Conservation (phyloP, 2,113 vertebrate genomes). For the Balaeniceps rex region DNA sequence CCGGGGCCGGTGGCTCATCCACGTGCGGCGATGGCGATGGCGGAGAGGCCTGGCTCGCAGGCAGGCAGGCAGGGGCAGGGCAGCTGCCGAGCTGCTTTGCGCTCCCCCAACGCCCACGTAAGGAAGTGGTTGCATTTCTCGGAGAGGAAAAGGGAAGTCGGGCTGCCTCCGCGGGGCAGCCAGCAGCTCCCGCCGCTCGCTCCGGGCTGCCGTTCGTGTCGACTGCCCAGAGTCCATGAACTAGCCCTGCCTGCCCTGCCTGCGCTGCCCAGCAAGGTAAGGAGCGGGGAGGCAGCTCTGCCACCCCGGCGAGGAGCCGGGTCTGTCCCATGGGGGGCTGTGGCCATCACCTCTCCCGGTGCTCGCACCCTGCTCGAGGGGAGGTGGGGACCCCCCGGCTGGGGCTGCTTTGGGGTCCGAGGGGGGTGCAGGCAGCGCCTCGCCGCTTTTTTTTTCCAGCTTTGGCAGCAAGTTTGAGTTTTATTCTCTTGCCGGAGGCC, state of each 20-base stretch:
- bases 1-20: not conserved
- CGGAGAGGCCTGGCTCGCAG: not conserved
- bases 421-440: not conserved
- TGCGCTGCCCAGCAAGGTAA: conserved; percentile 17
- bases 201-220: conserved; percentile 79
- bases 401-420: not conserved
- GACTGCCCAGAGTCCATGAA: conserved; percentile 91
- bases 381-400: not conserved
- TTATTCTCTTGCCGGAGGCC: not conserved
- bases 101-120: conserved; percentile 72
- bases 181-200: not conserved
- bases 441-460: fast-evolving
- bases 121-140: conserved; percentile 80
- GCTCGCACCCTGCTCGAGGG: not conserved
- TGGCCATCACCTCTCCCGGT: not conserved
- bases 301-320: fast-evolving
- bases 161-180: conserved; percentile 2
- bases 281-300: not conserved
- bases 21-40: not conserved
- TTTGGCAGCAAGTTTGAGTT: not conserved
- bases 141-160: conserved; percentile 76
- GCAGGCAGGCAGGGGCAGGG: conserved; percentile 18
- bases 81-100: conserved; percentile 8
- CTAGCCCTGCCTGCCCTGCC: not conserved
- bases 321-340: not conserved